phyloP scores from a whole-genome alignment of 2,888 invertebrate species.

The Calameuta pallipes region DNA sequence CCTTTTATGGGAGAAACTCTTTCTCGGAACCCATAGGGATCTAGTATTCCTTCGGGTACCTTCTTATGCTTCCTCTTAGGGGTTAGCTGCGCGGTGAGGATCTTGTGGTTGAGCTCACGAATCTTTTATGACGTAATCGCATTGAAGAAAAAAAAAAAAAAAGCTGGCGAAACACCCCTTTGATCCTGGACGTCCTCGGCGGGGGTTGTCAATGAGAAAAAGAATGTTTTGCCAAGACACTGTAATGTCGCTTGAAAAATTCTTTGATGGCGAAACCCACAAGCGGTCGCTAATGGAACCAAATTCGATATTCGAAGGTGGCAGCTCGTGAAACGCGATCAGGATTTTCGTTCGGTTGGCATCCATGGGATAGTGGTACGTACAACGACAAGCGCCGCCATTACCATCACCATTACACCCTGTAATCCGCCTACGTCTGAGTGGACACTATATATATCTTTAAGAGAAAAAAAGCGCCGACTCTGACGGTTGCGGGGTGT shows the following conservation, averaged over 20 bases:
- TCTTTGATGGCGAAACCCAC: conserved; percentile 51
- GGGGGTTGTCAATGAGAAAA: conserved; percentile 12
- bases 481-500: no score
- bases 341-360: conserved; percentile 38
- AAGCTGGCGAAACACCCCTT: conserved; percentile 38
- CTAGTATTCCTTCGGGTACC: no score
- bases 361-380: not conserved
- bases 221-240: conserved; percentile 19
- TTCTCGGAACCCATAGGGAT: no score
- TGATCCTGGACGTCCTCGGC: conserved; percentile 29
- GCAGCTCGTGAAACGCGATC: conserved; percentile 65
- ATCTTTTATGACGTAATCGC: conserved; percentile 42
- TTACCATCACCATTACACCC: not conserved
- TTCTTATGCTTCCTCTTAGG: no score
- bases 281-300: conserved; percentile 56
- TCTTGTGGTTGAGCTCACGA: no score
- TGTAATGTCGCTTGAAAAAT: conserved; percentile 39
- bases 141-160: conserved; percentile 25
- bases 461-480: no score
- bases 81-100: no score
- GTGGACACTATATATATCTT: not conserved
- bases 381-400: no score
- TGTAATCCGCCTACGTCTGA: not conserved
- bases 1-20: no score
- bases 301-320: conserved; percentile 59